Conservation (phyloP, 2,888 invertebrate species). For the Campoletis raptor region DNA sequence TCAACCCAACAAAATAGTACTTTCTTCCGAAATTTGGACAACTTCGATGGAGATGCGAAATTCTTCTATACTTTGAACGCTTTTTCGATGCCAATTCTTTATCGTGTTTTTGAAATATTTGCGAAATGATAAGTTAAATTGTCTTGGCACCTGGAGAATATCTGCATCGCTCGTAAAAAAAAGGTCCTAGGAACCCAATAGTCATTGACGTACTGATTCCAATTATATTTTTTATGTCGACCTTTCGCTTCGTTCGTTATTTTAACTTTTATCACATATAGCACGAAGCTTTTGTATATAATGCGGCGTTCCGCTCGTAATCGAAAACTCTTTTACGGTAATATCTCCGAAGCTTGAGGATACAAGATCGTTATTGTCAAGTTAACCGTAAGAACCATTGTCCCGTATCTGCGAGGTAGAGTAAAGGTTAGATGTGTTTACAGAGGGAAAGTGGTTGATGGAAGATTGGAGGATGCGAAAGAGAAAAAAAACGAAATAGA, state of each 20-base stretch:
- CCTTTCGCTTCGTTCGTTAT: background rate
- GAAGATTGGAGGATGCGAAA: slow-evolving; percentile 10
- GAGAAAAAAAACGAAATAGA: background rate
- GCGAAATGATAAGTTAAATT: background rate
- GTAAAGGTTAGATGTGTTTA: slow-evolving; percentile 37
- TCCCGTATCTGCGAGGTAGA: slow-evolving; percentile 33
- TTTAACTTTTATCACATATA: slow-evolving; percentile 24
- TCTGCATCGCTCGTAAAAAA: background rate
- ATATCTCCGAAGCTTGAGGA: slow-evolving; percentile 28
- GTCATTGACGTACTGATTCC: background rate
- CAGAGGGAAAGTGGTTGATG: slow-evolving; percentile 30
- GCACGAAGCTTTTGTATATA: background rate
- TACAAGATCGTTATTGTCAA: slow-evolving; percentile 43
- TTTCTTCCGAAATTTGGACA: background rate
- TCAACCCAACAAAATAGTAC: no score
- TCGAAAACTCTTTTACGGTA: slow-evolving; percentile 34
- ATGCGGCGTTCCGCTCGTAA: slow-evolving; percentile 7
- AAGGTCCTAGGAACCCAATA: background rate
- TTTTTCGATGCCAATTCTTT: background rate
- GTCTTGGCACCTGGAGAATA: background rate
- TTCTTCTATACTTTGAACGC: no score
- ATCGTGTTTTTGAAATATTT: background rate
- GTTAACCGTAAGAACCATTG: slow-evolving; percentile 40
- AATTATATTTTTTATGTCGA: background rate
- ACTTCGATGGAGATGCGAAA: background rate